A percentile compares a stretch with the other conserved stretches of the same genome.
These are phyloP conservation scores for Pocillopora damicornis DNA, from an alignment of 64 coral and sea anemone species.

Conservation along the genomic window DNA sequence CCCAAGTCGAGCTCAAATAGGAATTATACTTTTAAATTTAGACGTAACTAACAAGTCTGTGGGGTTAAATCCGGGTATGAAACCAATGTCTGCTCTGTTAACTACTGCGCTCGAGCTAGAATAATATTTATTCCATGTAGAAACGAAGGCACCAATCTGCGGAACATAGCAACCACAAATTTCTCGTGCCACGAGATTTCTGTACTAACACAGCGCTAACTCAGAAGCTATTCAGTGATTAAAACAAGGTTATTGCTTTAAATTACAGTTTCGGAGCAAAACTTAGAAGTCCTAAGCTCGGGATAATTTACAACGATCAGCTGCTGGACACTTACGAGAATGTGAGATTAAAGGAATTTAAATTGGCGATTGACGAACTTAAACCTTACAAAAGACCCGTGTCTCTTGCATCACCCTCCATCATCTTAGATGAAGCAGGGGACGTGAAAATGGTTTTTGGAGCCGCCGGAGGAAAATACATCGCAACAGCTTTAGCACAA, in stretches of 20 bases:
- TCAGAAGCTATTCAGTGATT: no score
- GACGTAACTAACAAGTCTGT: no score
- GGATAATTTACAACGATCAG: slow-evolving; percentile 73
- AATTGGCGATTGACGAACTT: slow-evolving; percentile 49
- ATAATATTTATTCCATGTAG: no score
- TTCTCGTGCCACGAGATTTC: no score
- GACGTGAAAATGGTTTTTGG: slow-evolving; percentile 82
- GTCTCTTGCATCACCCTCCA: slow-evolving; percentile 72
- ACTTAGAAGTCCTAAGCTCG: slow-evolving; percentile 22
- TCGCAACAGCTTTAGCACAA: slow-evolving; percentile 71
- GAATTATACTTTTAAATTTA: no score
- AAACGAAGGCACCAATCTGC: no score
- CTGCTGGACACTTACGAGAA: slow-evolving; percentile 75
- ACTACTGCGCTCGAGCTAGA: no score
- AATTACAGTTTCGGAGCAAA: slow-evolving; percentile 53
- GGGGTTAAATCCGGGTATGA: no score
- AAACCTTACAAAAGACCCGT: slow-evolving; percentile 61
- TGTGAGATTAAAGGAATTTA: slow-evolving; percentile 63
- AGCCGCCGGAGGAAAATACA: slow-evolving; percentile 75
- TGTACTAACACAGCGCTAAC: no score
- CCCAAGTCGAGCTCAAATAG: no score
- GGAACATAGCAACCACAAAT: no score
- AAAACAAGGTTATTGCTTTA: not conserved
- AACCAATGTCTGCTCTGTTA: no score
- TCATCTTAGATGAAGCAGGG: slow-evolving; percentile 61